Conservation (phyloP, 30 jellyfish, hydroid and myxozoan species). For the Mastigias papua region DNA sequence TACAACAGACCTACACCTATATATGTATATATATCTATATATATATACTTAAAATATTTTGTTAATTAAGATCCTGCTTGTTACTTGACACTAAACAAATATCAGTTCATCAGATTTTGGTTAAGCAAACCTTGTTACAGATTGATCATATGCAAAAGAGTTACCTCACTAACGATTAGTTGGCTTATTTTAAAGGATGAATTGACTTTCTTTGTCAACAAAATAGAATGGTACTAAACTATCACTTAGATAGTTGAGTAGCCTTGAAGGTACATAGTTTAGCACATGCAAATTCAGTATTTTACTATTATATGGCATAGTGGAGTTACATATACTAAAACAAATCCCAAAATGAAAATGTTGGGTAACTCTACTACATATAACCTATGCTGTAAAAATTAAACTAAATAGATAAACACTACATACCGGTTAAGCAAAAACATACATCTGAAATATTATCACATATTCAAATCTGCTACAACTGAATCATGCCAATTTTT, state of each 20-base stretch:
- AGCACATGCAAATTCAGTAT: neutral
- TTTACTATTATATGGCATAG: neutral
- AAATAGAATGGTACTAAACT: too few species aligned
- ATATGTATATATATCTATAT: neutral
- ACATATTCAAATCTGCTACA: too few species aligned
- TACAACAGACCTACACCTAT: neutral
- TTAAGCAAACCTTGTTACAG: neutral
- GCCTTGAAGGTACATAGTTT: too few species aligned
- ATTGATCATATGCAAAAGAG: neutral
- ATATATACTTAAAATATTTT: neutral
- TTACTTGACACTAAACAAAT: neutral
- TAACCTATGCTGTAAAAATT: neutral
- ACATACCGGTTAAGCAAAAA: too few species aligned
- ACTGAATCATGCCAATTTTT: neutral
- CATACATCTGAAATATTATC: neutral
- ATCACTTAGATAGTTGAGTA: too few species aligned
- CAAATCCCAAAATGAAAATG: too few species aligned
- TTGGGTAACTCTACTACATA: neutral
- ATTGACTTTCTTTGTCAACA: too few species aligned
- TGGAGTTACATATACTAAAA: neutral
- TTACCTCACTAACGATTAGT: neutral
- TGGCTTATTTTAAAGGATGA: neutral
- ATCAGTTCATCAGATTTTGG: neutral
- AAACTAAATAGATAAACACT: too few species aligned
- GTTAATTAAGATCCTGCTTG: conserved; percentile 6